Base-by-base conservation (phyloP, 2,888 invertebrate species). In the Orchestes rusci region DNA sequence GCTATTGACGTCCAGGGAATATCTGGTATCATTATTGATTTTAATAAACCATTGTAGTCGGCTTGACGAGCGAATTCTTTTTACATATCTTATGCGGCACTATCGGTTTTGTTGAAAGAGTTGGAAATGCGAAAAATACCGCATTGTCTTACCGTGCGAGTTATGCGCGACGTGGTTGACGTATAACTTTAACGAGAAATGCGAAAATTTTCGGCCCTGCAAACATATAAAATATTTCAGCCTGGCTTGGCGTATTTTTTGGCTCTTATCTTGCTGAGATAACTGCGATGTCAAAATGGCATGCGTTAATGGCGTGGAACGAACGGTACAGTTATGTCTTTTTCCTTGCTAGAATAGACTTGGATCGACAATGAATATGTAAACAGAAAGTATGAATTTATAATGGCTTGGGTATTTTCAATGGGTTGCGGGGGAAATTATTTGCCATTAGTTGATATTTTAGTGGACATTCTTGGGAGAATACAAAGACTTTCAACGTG, bases 51-150 rank as follows among this genome's bases (percentile, higher is more conserved):
- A 45, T 49, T 49, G 49, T 49, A 37, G 36, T 42, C 33, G 27
- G 30, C n/a, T 36, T 49, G 45, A 49, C 45, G 49, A 47, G 39
- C 42, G 36, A 39, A 45, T 42, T 45, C 49, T 36, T 49, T 49
- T 49, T 43, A 43, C 45, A 49, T 49, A 49, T 49, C 34, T 48
- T 47, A 47, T 43, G 47, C 47, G 43, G 43, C 27, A 43, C 39
- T 47, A 47, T 47, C 47, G 47, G 47, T 38, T 47, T 47, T 37
- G n/a, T 39, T 43, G 39, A 45, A 45, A 45, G 41, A 33, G n/a
- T n/a, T n/a, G n/a, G n/a, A n/a, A n/a, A n/a, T n/a, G 47, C 43
- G 47, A 43, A 47, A 47, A 47, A 47, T 47, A 47, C 47, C 47
- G 42, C 47, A 47, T 47, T 47, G 47, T 47, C 39, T 39, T 43